Conservation (phyloP, 53 echinoderm and acorn worm species). For the Stichopus horrens region DNA sequence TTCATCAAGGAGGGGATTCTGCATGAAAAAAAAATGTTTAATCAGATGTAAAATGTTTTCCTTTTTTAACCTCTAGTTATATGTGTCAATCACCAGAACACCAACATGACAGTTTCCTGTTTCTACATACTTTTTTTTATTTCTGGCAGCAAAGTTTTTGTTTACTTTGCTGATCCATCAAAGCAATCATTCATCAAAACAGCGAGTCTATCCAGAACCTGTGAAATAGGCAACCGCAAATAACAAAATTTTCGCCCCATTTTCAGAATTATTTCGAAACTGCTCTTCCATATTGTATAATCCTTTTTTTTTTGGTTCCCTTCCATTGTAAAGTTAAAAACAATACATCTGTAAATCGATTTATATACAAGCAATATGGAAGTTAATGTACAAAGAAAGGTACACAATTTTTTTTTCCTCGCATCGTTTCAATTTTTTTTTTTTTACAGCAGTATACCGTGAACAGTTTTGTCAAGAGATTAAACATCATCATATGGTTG, state of each 20-base stretch:
- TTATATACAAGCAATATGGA: constrained; percentile 40
- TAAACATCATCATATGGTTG: background rate
- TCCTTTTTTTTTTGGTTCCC: background rate
- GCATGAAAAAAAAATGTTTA: too few relatives aligned
- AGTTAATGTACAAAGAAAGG: constrained; percentile 19
- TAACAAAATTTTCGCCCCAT: background rate
- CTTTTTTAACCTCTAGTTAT: too few relatives aligned
- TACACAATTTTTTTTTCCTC: background rate
- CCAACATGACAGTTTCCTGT: too few relatives aligned
- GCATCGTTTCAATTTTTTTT: background rate
- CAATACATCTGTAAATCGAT: constrained; percentile 17
- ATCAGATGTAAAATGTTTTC: too few relatives aligned
- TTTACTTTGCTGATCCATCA: too few relatives aligned
- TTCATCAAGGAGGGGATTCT: too few relatives aligned
- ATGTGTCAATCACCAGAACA: too few relatives aligned
- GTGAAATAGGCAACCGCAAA: too few relatives aligned
- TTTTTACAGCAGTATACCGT: constrained; percentile 29
- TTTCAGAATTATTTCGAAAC: background rate
- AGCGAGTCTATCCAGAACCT: too few relatives aligned
- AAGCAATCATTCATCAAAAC: too few relatives aligned
- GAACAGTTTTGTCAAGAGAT: constrained; percentile 19
- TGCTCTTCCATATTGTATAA: background rate
- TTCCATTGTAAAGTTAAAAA: background rate
- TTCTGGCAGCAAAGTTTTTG: too few relatives aligned
- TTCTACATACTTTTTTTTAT: too few relatives aligned